Evolutionary conservation across 2,797 vertebrate species (phyloP), one percentile per base, ranked within the genome.

Genomic region (Rhinichthys osculus): DNA sequence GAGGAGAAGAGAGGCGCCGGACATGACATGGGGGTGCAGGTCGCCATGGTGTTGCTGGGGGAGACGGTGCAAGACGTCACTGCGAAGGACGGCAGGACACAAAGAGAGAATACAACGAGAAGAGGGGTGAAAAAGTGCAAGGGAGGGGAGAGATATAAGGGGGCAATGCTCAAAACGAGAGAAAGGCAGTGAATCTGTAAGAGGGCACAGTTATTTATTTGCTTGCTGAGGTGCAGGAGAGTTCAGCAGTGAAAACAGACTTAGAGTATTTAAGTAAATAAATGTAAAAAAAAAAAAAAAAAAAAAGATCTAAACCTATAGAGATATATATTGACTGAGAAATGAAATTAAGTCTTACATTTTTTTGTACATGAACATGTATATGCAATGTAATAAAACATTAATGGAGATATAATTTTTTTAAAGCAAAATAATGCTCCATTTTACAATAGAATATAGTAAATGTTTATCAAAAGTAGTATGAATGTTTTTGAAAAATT

Each of bases 1-100:
- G 89, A 94, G 92, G 93, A 92, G 91, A 93, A 92, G 90, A 92
- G 94, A 95, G 95, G 94, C 93, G 92, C 94, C 93, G 93, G 94
- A 95, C 92, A 89, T 94, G 93, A 95, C 94, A 94, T 92, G 90
- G 92, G 91, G 90, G 91, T 90, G 91, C 91, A 91, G 92, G 92
- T 95, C 93, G 91, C 94, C 94, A 95, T 95, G 95, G 93, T 79
- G 94, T 96, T 94, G 95, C 95, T 89, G 94, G 91, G 94, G 94
- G 95, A 94, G 94, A 95, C 94, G 84, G 90, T 81, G 66, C 91
- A 94, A 93, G 94, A 95, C 94, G 95, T 96, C 95, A 96, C 93
- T 92, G 92, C 85, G 86, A 92, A 92, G 93, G 85, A 92, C 92
- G 88, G 90, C 70, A 89, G 91, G 92, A 94, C 93, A 95, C 92